Evolutionary conservation across 2,888 invertebrate genomes (phyloP).

Genomic region (Tribolium freemani): DNA sequence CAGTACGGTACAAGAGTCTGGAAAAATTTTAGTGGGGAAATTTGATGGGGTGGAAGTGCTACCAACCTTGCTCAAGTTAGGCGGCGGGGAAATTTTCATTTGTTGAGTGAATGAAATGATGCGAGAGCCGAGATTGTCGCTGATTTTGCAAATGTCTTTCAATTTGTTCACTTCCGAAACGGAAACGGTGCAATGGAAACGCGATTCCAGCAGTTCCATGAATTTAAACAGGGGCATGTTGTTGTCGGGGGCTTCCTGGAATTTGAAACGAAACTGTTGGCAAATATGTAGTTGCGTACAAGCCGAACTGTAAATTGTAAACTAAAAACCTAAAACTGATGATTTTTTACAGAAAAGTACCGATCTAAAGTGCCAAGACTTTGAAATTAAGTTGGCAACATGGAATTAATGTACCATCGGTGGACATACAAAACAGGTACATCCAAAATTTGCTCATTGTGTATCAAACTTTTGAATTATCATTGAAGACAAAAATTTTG

Average conservation of each 20-base stretch:
- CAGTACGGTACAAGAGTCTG: constrained; percentile 73
- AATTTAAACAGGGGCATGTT: constrained; percentile 85
- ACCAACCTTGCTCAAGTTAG: constrained; percentile 60
- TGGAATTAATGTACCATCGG: too few relatives aligned
- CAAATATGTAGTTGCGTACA: too few relatives aligned
- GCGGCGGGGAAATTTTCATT: constrained; percentile 72
- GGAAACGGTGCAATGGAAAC: constrained; percentile 82
- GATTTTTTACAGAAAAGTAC: too few relatives aligned
- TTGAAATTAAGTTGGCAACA: too few relatives aligned
- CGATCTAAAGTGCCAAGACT: too few relatives aligned
- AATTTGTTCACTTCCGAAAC: constrained; percentile 81
- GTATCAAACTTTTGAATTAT: too few relatives aligned
- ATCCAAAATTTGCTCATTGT: too few relatives aligned
- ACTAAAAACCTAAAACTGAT: too few relatives aligned
- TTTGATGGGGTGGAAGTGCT: too few relatives aligned
- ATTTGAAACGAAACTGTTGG: constrained; percentile 8
- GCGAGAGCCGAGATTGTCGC: constrained; percentile 78
- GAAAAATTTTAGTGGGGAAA: constrained; percentile 16
- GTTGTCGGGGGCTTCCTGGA: constrained; percentile 80
- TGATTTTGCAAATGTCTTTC: constrained; percentile 83
- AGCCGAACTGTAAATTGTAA: too few relatives aligned
- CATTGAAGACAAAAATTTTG: too few relatives aligned
- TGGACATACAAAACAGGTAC: too few relatives aligned
- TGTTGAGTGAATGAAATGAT: constrained; percentile 78
- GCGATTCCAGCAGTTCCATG: constrained; percentile 85